Evolutionary conservation across 2,797 vertebrate genomes (phyloP).

Genomic region (Pygocentrus nattereri): DNA sequence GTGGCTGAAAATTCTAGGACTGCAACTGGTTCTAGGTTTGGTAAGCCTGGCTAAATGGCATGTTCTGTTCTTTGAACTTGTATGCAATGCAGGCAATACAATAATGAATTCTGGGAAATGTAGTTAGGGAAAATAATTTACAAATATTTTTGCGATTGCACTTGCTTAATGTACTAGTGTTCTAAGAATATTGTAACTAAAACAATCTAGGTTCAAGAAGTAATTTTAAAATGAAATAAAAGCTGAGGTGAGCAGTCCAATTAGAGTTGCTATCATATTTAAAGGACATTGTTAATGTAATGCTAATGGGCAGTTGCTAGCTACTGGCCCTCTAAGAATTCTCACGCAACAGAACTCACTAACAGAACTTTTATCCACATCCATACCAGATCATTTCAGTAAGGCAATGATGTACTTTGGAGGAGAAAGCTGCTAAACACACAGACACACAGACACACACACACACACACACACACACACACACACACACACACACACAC

Average conservation of each 20-base stretch:
- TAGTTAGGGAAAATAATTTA: slow-evolving; percentile 7
- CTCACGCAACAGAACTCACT: slow-evolving; percentile 5
- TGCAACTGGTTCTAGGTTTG: neutral
- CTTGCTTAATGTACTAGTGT: slow-evolving; percentile 3
- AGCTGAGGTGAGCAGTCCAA: slow-evolving; percentile 8
- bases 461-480: neutral
- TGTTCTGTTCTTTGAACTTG: no score
- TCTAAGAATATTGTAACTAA: slow-evolving; percentile 25
- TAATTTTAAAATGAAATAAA: slow-evolving; percentile 22
- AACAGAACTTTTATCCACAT: neutral
- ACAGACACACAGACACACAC: neutral
- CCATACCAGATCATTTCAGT: neutral
- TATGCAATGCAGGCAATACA: neutral
- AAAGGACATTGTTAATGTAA: neutral
- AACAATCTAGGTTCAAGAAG: neutral
- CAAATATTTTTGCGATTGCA: slow-evolving; percentile 24
- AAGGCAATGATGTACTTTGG: slow-evolving; percentile 39
- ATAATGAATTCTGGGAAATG: neutral
- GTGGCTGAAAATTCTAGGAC: neutral
- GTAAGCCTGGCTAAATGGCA: neutral
- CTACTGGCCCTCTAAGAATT: slow-evolving; percentile 16
- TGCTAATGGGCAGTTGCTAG: neutral
- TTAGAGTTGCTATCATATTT: neutral
- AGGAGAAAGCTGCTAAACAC: slow-evolving; percentile 20
- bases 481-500: no score